Evolutionary conservation across 2,888 invertebrate species (phyloP).

Genomic region (Synanthedon formicaeformis): DNA sequence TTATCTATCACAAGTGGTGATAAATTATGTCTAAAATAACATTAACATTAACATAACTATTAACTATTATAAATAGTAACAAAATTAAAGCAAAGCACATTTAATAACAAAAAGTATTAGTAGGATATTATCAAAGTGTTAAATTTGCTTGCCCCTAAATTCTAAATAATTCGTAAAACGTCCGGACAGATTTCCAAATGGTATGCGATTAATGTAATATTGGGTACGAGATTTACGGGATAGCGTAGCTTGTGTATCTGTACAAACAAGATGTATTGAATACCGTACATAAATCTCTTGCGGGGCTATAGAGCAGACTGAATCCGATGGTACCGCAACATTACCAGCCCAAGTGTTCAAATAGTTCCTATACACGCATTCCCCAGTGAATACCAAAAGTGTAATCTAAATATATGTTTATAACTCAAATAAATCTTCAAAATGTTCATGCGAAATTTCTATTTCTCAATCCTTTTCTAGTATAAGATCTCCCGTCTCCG

Average conservation of each 20-base stretch:
- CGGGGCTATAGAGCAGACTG: conserved; percentile 20
- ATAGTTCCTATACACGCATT: conserved; percentile 36
- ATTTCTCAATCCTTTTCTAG: not conserved
- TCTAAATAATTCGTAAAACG: not conserved
- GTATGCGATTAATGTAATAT: conserved; percentile 14
- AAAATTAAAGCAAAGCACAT: too few species aligned
- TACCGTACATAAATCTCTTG: conserved; percentile 36
- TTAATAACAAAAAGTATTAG: too few species aligned
- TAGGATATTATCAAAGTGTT: too few species aligned
- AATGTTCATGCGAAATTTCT: not conserved
- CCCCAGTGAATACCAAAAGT: conserved; percentile 27
- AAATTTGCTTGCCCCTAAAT: too few species aligned
- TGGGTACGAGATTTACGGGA: conserved; percentile 12
- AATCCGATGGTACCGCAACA: conserved; percentile 32
- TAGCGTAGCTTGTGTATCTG: conserved; percentile 6
- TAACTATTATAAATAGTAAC: too few species aligned
- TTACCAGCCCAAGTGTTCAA: conserved; percentile 34
- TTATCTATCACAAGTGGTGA: too few species aligned
- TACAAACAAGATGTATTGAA: conserved; percentile 39
- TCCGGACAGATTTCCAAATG: not conserved
- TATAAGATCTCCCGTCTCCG: not conserved
- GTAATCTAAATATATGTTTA: conserved; percentile 5
- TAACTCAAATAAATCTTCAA: not conserved
- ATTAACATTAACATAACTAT: too few species aligned
- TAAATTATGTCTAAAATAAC: too few species aligned